Evolutionary conservation across 2,797 vertebrate genomes (phyloP), one percentile per base, ranked within the genome.

Genomic region (Menidia menidia): DNA sequence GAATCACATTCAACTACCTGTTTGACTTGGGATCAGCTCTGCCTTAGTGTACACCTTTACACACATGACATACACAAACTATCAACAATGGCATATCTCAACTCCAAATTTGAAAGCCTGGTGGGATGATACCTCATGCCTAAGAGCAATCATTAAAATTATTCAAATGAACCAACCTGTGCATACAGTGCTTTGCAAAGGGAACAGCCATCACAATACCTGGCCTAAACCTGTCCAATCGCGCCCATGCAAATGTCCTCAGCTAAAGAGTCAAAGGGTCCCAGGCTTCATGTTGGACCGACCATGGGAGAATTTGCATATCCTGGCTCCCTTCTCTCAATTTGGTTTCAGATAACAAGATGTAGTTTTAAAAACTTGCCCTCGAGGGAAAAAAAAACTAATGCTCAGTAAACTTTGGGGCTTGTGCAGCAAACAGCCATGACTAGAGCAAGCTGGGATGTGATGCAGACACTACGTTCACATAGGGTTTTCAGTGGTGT

Each of bases 111-210:
- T 80, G 75, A 87, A 86, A 87, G 63, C 64, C 64, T 80, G 65
- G 71, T 80, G 73, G 83, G 73, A 70, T 60, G 63, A 84, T 82
- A 87, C 70, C 79, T 83, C 50, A 43, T 68, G 72, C 63, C 77
- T 33, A 45, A 65, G 67, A 81, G 78, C 77, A 65, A 62, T 88
- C 88, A 91, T 91, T 88, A 91, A 87, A 88, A 84, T 68, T 62
- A 93, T 92, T 92, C 92, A 93, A 93, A 92, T 92, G 64, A 89
- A 56, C 84, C 78, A 85, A 76, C 88, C 86, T 89, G 85, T 78
- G 81, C 86, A 92, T 87, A 93, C 85, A 92, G 80, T 71, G 82
- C 85, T 93, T 92, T 92, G 86, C 88, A 92, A 93, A 93, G 83
- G 85, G 86, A 86, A 65, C 65, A 67, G 82, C 83, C 86, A 68